phyloP scores from a whole-genome alignment of 2,888 invertebrate genomes.

The Harmothoe impar region DNA sequence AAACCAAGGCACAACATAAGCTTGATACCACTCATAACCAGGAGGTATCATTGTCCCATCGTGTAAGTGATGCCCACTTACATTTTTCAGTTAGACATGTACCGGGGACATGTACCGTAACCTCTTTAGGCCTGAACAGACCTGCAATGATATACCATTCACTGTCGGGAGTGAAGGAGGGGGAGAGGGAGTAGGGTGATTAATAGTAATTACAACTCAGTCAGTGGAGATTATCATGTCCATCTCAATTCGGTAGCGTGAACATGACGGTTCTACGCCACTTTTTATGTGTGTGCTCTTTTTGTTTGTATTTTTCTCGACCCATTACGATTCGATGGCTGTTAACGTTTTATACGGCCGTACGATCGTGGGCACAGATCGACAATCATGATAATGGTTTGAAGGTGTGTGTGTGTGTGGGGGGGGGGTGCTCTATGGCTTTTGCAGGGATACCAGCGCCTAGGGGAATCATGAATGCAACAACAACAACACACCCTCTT shows the following conservation, averaged over 20 bases:
- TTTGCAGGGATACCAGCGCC: background rate
- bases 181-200: background rate
- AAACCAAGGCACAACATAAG: too few relatives aligned
- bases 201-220: constrained; percentile 23
- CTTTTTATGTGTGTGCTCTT: background rate
- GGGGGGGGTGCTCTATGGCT: background rate
- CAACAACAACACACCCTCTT: too few relatives aligned
- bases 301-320: too few relatives aligned
- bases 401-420: background rate
- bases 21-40: background rate
- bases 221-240: constrained; percentile 27
- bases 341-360: background rate
- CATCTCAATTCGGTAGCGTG: constrained; percentile 26
- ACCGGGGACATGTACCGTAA: too few relatives aligned
- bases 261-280: constrained; percentile 30
- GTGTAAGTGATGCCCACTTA: too few relatives aligned
- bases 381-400: background rate
- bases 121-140: too few relatives aligned
- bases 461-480: too few relatives aligned
- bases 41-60: too few relatives aligned
- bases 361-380: background rate
- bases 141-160: too few relatives aligned
- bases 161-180: background rate
- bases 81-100: too few relatives aligned
- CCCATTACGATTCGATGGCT: background rate